phyloP scores from a whole-genome alignment of 2,113 vertebrate genomes.

The Scomber scombrus region DNA sequence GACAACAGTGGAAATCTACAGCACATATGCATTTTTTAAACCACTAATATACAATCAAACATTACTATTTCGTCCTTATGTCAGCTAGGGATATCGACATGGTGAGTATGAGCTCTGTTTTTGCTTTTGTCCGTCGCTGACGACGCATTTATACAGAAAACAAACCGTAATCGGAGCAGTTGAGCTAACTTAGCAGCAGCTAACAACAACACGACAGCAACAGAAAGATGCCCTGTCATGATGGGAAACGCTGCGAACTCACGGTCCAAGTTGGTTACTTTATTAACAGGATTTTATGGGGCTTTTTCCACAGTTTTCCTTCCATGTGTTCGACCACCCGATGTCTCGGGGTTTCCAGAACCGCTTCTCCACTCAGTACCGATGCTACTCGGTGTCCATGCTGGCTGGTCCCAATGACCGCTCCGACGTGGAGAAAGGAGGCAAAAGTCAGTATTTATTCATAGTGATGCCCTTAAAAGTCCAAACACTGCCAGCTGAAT shows the following conservation, averaged over 20 bases:
- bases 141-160: neutral
- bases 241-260: neutral
- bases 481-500: too few relatives aligned
- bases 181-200: constrained; percentile 35
- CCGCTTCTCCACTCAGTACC: constrained; percentile 98
- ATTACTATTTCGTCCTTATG: neutral
- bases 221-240: constrained; percentile 76
- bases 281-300: neutral
- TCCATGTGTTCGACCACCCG: constrained; percentile 97
- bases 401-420: constrained; percentile 97
- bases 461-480: neutral
- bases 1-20: constrained; percentile 45
- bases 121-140: neutral
- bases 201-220: constrained; percentile 50
- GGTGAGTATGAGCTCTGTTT: constrained; percentile 41
- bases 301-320: constrained; percentile 89
- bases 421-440: constrained; percentile 99
- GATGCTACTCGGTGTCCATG: constrained; percentile 99
- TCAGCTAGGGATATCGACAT: constrained; percentile 43
- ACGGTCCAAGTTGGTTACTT: fast-evolving
- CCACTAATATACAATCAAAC: neutral
- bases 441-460: constrained; percentile 90
- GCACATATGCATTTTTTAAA: neutral
- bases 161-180: neutral
- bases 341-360: constrained; percentile 95